Conservation (phyloP, 2,888 invertebrate species). For the Mythimna albipuncta region DNA sequence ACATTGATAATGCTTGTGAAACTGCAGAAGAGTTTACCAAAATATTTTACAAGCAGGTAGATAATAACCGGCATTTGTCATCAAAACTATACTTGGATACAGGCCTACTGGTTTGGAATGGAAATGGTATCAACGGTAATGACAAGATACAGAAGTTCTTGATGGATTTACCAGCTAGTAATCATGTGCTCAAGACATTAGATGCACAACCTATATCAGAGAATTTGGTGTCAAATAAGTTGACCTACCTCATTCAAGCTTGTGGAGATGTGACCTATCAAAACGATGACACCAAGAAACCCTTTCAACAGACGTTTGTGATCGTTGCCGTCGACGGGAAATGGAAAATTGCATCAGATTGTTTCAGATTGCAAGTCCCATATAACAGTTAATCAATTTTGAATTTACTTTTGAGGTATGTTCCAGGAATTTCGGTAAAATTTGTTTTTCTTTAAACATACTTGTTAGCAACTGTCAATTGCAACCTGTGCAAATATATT, state of each 20-base stretch:
- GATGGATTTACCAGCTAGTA: slow-evolving; percentile 95
- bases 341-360: slow-evolving; percentile 98
- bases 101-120: slow-evolving; percentile 98
- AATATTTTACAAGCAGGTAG: slow-evolving; percentile 96
- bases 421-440: neutral
- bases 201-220: slow-evolving; percentile 97
- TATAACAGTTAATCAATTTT: slow-evolving; percentile 70
- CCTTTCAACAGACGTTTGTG: slow-evolving; percentile 96
- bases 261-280: slow-evolving; percentile 95
- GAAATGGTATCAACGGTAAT: slow-evolving; percentile 95
- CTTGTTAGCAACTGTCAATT: too few relatives aligned
- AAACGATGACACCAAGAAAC: slow-evolving; percentile 89
- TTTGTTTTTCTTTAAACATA: neutral
- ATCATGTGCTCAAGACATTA: slow-evolving; percentile 94
- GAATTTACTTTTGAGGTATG: slow-evolving; percentile 14
- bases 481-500: too few relatives aligned
- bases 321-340: slow-evolving; percentile 97
- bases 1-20: slow-evolving; percentile 95
- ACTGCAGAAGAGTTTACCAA: slow-evolving; percentile 97
- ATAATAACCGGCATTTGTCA: slow-evolving; percentile 96
- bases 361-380: slow-evolving; percentile 94
- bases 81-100: slow-evolving; percentile 95
- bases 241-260: slow-evolving; percentile 95
- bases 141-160: slow-evolving; percentile 96
- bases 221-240: slow-evolving; percentile 93